phyloP scores from a whole-genome alignment of 2,888 invertebrate species.

The Eristalinus aeneus region DNA sequence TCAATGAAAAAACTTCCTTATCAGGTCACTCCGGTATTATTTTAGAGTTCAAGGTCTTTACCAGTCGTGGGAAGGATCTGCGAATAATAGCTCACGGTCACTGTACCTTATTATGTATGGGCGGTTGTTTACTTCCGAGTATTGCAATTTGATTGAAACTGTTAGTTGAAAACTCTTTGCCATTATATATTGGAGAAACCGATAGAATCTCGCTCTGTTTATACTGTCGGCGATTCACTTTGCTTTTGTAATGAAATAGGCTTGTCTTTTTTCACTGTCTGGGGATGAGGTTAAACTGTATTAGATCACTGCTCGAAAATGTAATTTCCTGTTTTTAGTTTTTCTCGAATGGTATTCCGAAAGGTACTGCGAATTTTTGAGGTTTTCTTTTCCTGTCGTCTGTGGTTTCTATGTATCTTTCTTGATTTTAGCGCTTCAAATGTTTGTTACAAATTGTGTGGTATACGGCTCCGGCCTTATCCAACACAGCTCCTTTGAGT shows the following conservation, averaged over 20 bases:
- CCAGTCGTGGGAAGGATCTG: slow-evolving; percentile 65
- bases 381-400: not conserved
- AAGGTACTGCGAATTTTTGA: not conserved
- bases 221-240: slow-evolving; percentile 28
- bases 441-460: slow-evolving; percentile 14
- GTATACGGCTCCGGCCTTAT: slow-evolving; percentile 53
- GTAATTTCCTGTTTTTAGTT: not conserved
- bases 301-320: slow-evolving; percentile 1
- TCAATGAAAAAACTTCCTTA: slow-evolving; percentile 44
- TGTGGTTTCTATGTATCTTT: not conserved
- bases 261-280: not conserved
- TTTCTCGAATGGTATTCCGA: not conserved
- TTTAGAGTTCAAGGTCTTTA: slow-evolving; percentile 49
- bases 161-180: slow-evolving; percentile 59
- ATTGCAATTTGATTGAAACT: slow-evolving; percentile 61
- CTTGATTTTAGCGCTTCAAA: not conserved
- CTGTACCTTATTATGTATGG: slow-evolving; percentile 78
- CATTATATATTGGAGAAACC: slow-evolving; percentile 59
- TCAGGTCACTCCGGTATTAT: slow-evolving; percentile 32
- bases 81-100: slow-evolving; percentile 76
- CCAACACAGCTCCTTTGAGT: slow-evolving; percentile 51
- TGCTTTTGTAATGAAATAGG: not conserved
- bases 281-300: not conserved
- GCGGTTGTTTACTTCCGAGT: slow-evolving; percentile 71
- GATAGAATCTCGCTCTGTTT: slow-evolving; percentile 41